These are phyloP conservation scores for Noctilio leporinus DNA, from an alignment of 2,113 vertebrate genomes.

Conservation along the genomic window DNA sequence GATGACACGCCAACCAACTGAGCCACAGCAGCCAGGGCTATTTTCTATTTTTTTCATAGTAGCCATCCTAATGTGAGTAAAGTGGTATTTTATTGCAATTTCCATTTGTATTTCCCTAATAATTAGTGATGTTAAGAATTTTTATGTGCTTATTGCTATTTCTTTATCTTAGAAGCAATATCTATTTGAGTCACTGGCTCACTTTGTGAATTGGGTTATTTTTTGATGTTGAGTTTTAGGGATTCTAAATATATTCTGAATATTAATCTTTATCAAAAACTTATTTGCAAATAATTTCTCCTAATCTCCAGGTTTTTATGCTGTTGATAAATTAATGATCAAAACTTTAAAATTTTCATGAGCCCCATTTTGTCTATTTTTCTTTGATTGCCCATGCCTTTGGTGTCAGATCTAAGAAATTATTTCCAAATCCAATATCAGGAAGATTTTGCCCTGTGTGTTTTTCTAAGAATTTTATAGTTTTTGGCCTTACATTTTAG, in stretches of 20 bases:
- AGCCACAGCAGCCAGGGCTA: too few species aligned
- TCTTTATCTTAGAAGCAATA: not conserved
- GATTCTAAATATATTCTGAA: not conserved
- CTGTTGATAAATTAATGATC: not conserved
- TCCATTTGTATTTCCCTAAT: not conserved
- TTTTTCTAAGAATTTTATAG: not conserved
- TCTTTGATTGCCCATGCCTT: not conserved
- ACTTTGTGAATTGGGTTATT: not conserved
- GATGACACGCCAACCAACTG: too few species aligned
- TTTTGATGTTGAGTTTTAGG: not conserved
- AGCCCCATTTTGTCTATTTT: not conserved
- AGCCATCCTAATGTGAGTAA: not conserved
- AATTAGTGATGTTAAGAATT: not conserved
- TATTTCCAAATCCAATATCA: not conserved
- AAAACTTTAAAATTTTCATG: not conserved
- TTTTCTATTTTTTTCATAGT: not conserved
- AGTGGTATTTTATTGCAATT: not conserved
- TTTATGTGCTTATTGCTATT: not conserved
- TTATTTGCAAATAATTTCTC: not conserved
- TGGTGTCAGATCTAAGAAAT: not conserved
- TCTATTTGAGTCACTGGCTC: not conserved
- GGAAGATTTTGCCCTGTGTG: not conserved
- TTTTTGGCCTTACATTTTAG: not conserved
- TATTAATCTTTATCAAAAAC: not conserved
- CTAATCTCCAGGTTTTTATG: not conserved